phyloP scores from a whole-genome alignment of 2,113 vertebrate species.

The Solenodon paradoxus region DNA sequence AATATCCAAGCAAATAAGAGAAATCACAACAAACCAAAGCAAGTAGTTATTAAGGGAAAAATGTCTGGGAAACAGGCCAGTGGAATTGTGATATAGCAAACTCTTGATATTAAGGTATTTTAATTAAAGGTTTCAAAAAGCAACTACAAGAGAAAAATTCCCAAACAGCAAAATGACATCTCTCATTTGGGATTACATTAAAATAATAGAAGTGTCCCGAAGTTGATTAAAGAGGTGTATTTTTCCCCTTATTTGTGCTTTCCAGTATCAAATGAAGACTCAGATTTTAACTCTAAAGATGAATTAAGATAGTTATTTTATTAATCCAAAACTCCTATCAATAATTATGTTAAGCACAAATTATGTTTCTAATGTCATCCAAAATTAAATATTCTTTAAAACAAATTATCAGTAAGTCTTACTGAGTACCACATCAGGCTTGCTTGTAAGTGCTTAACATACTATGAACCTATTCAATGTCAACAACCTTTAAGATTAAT shows the following conservation, averaged over 20 bases:
- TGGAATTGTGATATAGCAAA: slow-evolving; percentile 19
- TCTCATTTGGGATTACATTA: neutral
- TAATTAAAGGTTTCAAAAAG: neutral
- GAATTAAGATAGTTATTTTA: neutral
- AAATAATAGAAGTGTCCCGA: neutral
- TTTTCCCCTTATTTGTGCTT: neutral
- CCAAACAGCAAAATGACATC: neutral
- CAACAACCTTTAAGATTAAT: neutral
- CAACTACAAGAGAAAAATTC: neutral
- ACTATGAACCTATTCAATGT: neutral
- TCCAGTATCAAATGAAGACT: neutral
- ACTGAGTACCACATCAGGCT: neutral
- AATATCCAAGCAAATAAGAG: slow-evolving; percentile 31
- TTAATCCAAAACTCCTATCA: neutral
- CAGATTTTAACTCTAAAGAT: neutral
- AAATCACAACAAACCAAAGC: slow-evolving; percentile 47
- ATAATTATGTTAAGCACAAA: neutral
- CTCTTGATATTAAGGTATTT: neutral
- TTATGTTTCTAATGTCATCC: neutral
- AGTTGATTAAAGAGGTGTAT: neutral
- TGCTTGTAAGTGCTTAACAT: neutral
- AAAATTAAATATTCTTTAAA: neutral
- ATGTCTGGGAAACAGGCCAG: slow-evolving; percentile 18
- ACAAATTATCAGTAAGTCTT: neutral
- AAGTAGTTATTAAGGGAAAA: slow-evolving; percentile 24